Conservation (phyloP, 2,113 vertebrate species). For the Neotoma lepida region DNA sequence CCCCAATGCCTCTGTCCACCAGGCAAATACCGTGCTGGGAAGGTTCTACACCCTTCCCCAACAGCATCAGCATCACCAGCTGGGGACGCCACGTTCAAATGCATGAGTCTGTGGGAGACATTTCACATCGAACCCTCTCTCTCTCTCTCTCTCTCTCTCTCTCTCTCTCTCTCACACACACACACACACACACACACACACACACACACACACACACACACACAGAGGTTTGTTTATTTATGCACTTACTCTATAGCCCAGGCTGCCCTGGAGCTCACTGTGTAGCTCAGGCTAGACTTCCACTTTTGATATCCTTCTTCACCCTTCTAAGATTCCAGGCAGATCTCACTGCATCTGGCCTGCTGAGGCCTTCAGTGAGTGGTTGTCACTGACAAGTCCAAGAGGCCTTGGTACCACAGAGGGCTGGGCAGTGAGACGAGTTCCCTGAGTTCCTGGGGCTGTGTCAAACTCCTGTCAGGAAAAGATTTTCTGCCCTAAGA, state of each 20-base stretch:
- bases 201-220: too few relatives aligned
- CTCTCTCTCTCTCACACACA: too few relatives aligned
- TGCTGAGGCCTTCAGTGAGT: background rate
- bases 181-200: too few relatives aligned
- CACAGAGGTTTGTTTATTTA: background rate
- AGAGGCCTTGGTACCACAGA: too few relatives aligned
- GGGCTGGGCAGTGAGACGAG: background rate
- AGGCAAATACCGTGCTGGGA: background rate
- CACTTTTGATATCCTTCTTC: background rate
- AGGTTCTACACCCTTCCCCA: background rate
- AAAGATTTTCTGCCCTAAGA: background rate
- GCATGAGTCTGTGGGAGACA: too few relatives aligned
- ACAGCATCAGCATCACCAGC: background rate
- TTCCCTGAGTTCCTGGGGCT: background rate
- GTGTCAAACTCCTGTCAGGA: background rate
- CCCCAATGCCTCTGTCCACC: background rate
- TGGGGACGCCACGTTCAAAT: background rate
- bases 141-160: too few relatives aligned
- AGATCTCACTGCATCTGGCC: background rate
- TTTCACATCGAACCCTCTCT: background rate
- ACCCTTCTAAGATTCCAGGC: background rate
- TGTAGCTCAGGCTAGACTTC: background rate
- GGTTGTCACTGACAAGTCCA: too few relatives aligned
- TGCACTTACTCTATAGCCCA: background rate
- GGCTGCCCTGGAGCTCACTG: background rate